A percentile compares a stretch with the other conserved stretches of the same genome.
These are phyloP conservation scores for Talpa occidentalis DNA, from an alignment of 2,113 vertebrate genomes.

Conservation along the genomic window DNA sequence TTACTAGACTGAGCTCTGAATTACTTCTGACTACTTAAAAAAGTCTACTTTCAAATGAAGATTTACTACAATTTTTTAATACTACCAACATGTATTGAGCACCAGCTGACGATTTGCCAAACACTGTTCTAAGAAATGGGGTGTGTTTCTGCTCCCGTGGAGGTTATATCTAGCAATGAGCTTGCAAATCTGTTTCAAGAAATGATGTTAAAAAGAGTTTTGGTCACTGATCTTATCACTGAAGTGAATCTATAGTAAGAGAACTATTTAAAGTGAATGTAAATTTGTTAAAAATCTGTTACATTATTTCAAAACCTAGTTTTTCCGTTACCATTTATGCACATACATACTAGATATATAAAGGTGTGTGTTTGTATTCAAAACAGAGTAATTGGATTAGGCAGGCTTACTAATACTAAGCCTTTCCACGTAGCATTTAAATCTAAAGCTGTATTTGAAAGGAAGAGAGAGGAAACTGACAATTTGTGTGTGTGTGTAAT, in stretches of 20 bases:
- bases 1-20: conserved; percentile 24
- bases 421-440: neutral
- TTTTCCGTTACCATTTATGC: neutral
- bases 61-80: conserved; percentile 29
- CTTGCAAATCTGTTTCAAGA: neutral
- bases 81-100: neutral
- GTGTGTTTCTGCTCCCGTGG: neutral
- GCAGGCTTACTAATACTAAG: neutral
- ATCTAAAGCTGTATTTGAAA: conserved; percentile 43
- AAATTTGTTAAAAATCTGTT: neutral
- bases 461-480: conserved; percentile 20
- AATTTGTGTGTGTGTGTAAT: neutral
- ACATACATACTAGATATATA: neutral
- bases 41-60: neutral
- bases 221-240: neutral
- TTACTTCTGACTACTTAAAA: neutral
- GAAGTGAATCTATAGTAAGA: neutral
- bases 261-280: neutral
- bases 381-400: neutral
- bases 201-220: neutral
- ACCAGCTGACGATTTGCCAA: neutral
- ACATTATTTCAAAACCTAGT: conserved; percentile 19
- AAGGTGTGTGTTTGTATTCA: neutral
- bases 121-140: neutral
- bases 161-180: neutral